Conservation (phyloP, 1,140 invertebrate genomes). For the Solenopsis fugax region DNA sequence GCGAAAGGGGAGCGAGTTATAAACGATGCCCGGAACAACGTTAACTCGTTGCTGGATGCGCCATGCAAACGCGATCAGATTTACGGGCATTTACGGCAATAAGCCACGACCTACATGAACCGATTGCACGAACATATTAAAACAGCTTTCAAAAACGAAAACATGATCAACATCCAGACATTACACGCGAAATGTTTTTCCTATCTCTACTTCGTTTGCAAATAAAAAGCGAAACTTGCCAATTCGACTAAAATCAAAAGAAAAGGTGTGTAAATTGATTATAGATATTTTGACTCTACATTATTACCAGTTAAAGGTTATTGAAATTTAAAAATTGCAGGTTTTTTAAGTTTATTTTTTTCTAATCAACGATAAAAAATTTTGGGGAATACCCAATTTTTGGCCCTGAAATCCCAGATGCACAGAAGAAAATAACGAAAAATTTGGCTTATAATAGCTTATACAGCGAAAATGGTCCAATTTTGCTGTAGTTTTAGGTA, state of each 20-base stretch:
- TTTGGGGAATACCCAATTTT: too few relatives aligned
- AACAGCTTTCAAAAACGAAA: conserved; percentile 24
- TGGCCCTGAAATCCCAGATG: too few relatives aligned
- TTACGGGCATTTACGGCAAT: conserved; percentile 68
- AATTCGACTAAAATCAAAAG: background rate
- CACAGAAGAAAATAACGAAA: too few relatives aligned
- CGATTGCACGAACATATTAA: conserved; percentile 37
- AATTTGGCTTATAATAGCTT: too few relatives aligned
- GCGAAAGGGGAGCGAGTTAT: background rate
- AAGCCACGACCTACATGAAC: conserved; percentile 63
- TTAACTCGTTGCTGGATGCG: conserved; percentile 59
- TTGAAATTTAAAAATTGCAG: too few relatives aligned
- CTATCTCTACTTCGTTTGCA: background rate
- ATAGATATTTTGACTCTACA: too few relatives aligned
- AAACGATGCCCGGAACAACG: conserved; percentile 43
- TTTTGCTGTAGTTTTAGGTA: too few relatives aligned
- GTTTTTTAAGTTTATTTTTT: too few relatives aligned
- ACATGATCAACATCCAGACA: background rate
- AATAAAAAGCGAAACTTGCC: background rate
- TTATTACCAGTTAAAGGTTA: too few relatives aligned
- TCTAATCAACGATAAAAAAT: too few relatives aligned
- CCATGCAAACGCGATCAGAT: conserved; percentile 71
- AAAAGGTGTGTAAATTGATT: background rate
- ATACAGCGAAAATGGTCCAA: too few relatives aligned
- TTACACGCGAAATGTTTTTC: conserved; percentile 23